Evolutionary conservation across 2,888 invertebrate species (phyloP), one percentile per base, ranked within the genome.

Genomic region (Philopedon plagiatum): DNA sequence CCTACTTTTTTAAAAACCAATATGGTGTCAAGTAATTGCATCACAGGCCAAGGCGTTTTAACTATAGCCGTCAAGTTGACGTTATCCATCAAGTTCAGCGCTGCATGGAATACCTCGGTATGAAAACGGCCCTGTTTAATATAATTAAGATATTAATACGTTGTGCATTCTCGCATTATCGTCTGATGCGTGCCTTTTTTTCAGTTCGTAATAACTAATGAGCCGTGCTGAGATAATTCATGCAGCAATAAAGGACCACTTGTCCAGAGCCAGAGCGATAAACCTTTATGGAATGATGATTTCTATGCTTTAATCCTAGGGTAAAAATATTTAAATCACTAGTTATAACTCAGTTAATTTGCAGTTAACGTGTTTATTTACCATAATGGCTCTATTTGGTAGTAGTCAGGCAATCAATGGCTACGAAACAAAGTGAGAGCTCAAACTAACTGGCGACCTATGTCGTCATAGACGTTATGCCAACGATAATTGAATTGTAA

Each of bases 71-170:
- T 58, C 19, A 39, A 39, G 9, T 19, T 13, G 18, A 62, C 18
- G 44, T 23, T 32, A 63, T 63, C 37, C 51, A 63, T 63, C 63
- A 63, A 19, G 21, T 37, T 51, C 23, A 62, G 34, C 51, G 21
- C 32, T 37, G 63, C 63, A 51, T 63, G 51, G 49, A 32, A 63
- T 63, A 34, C 23, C 23, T 21, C 51, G 18, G 58, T 26, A 58
- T 66, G 46, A 57, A 60, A 51, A 60, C 46, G 21, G 64, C 37
- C 61, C 57, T 64, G 63, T 70, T 49, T 64, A 70, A 58, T 58
- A 64, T 64, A 70, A 70, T 70, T 70, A 64, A 57, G 70, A 70
- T 29, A 70, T 70, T 70, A 70, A 70, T 64, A 49, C 11, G 21
- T 54, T 49, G 63, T 23, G 56, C 63, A 70, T 70, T 64, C 70